phyloP scores from a whole-genome alignment of 2,888 invertebrate genomes.

The Xanthia togata region DNA sequence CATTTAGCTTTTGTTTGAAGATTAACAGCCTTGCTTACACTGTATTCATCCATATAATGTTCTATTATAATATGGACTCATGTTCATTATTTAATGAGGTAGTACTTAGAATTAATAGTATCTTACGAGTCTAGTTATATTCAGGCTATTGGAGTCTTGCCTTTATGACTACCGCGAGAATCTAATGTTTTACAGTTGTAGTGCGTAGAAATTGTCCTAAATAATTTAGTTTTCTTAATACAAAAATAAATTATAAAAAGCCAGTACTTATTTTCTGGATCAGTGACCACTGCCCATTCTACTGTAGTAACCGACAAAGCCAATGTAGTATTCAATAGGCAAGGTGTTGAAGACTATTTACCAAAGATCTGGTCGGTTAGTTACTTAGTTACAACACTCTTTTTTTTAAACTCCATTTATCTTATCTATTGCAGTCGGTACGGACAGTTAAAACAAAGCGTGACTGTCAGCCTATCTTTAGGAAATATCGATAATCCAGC shows the following conservation, averaged over 20 bases:
- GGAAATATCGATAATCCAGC: background rate
- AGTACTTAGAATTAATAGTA: background rate
- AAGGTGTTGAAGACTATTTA: too few relatives aligned
- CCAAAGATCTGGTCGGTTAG: too few relatives aligned
- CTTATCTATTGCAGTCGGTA: background rate
- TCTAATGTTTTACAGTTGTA: background rate
- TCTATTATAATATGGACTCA: background rate
- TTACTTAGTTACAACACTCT: background rate
- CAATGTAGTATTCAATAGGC: too few relatives aligned
- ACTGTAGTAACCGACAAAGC: too few relatives aligned
- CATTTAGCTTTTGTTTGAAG: constrained; percentile 42
- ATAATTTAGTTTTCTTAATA: too few relatives aligned
- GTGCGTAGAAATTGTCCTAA: background rate
- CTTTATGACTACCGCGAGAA: background rate
- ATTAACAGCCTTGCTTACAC: constrained; percentile 26
- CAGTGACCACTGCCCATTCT: background rate
- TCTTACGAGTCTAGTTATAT: background rate
- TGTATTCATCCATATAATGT: constrained; percentile 8
- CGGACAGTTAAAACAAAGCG: background rate
- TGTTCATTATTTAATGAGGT: background rate
- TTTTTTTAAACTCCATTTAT: background rate
- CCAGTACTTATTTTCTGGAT: too few relatives aligned
- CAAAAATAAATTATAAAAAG: too few relatives aligned
- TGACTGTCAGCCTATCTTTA: background rate
- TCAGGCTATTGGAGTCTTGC: background rate